Base-by-base conservation (phyloP, 2,888 invertebrate genomes). In the Apotomis capreana region DNA sequence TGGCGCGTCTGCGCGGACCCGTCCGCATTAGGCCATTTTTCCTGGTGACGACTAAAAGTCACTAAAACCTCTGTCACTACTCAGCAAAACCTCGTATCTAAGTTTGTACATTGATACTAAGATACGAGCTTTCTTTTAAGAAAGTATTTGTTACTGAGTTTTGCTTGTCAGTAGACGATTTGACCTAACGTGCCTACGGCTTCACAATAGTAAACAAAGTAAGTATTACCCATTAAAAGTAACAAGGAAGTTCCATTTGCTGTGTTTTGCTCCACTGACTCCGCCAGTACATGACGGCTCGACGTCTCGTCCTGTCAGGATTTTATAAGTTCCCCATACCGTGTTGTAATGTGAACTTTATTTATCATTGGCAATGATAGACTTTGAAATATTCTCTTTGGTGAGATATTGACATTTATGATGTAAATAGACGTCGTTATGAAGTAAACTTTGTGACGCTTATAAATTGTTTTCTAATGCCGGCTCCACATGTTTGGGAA, bases 251-350 rank as follows among this genome's bases (percentile, higher is more conserved):
- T 4, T 60, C 36, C 36, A 15, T 54, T 64, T 15, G 13, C 51
- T 13, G 10, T 63, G 15, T 63, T 63, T 54, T 54, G 63, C 63
- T 64, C 54, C 36, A 10, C 63, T 54, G 63, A 40, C 9, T 64
- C 52, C 40, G 63, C 40, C 63, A 64, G 63, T 40, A n/a, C 36
- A 51, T 36, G 62, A 51, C 62, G 51, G 36, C 40, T 63, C 12
- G 54, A 40, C 5, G 40, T 40, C 40, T 40, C 40, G 40, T 40
- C 54, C 15, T 54, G 12, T 9, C 49, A 9, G 9, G 9, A 8
- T 49, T 49, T 49, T 49, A 49, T 49, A 9, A 49, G 12, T 13
- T 8, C 5, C 37, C 54, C 40, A 9, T 1, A 6, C 12, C 44
- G 15, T 2, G 12, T 37, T 12, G 36, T 9, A 37, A 40, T 44